Base-by-base conservation (phyloP, 30 jellyfish, hydroid and myxozoan genomes). In the Aurelia coerulea region DNA sequence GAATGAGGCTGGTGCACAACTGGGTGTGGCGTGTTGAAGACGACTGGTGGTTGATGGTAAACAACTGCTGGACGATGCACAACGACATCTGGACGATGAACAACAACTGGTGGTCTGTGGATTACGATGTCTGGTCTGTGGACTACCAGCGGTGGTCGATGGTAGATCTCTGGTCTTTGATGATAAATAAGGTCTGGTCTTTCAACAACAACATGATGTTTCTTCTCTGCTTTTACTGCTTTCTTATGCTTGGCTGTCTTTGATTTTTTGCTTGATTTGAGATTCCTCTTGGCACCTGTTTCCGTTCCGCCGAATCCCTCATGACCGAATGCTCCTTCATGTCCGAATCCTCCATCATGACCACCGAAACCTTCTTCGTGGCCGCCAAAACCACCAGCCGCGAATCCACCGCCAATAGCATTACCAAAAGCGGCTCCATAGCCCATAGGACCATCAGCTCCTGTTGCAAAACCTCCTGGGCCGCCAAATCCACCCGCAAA, bases 11-110 rank as follows among this genome's bases (percentile, higher is more conserved):
- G 97, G 68, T 89, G 96, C 50, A 80, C 95, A 17, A 84, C 90
- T 37, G 98, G 98, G 39, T 80, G 80, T 10, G 98, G 98, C 4
- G 98, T 87, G 76, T 92, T 51, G 86, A 92, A 92, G 10, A 92
- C 95, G 73, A 92, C 96, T 2, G 98, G 98, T 35, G 98, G 95
- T 69, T 92, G 98, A 74, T 87, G 98, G 58, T 86, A 92, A 34
- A 92, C 72, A 37, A 91, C 89, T 15, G 86, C 84, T n/a, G 98
- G 98, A 10, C 96, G 89, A 54, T 91, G 98, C 18, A 91, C 98
- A 73, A 91, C 85, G 73, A 91, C 88, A 37, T 91, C 94, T 31
- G 98, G 96, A n/a, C 98, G 90, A 53, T 82, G 98, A 46, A 91
- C 96, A 54, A 91, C 94, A 42, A 85, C 89, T 11, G 98, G 87